These are phyloP conservation scores for Drosophila acutilabella DNA, from an alignment of 2,888 invertebrate species.

Conservation along the genomic window DNA sequence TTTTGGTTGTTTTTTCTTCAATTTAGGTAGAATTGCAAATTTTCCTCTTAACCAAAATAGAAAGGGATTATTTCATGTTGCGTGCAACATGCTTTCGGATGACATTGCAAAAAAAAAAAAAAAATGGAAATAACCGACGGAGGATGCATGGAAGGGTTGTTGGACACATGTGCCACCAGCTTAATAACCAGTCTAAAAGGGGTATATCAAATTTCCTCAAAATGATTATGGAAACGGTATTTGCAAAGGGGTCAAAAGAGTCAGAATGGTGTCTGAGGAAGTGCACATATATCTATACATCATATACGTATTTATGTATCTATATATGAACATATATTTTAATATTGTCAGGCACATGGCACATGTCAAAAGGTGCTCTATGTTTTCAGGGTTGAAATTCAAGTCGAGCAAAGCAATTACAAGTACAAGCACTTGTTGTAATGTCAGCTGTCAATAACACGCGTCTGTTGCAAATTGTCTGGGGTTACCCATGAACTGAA, in stretches of 20 bases:
- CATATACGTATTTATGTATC: constrained; percentile 6
- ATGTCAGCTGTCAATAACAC: constrained; percentile 78
- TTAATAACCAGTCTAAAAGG: constrained; percentile 20
- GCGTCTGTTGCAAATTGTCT: constrained; percentile 52
- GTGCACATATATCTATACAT: constrained; percentile 27
- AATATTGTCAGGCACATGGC: constrained; percentile 32
- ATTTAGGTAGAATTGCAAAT: constrained; percentile 49
- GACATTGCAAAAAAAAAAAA: not conserved
- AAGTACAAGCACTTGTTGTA: constrained; percentile 76
- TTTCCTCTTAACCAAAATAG: constrained; percentile 24
- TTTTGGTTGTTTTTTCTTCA: constrained; percentile 9
- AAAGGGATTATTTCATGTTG: constrained; percentile 56
- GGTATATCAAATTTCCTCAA: constrained; percentile 70
- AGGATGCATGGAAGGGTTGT: constrained; percentile 46
- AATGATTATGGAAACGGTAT: constrained; percentile 65
- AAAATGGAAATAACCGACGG: constrained; percentile 2
- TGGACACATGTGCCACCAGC: constrained; percentile 45
- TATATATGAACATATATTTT: constrained; percentile 3
- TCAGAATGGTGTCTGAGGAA: constrained; percentile 18
- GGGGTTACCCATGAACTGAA: constrained; percentile 26
- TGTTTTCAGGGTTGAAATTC: constrained; percentile 52
- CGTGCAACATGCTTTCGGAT: constrained; percentile 27
- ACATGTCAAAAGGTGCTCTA: constrained; percentile 39
- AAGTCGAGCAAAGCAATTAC: constrained; percentile 57
- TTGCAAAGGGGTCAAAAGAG: constrained; percentile 38